Evolutionary conservation across 2,888 invertebrate genomes (phyloP).

Genomic region (Nephrotoma flavescens): DNA sequence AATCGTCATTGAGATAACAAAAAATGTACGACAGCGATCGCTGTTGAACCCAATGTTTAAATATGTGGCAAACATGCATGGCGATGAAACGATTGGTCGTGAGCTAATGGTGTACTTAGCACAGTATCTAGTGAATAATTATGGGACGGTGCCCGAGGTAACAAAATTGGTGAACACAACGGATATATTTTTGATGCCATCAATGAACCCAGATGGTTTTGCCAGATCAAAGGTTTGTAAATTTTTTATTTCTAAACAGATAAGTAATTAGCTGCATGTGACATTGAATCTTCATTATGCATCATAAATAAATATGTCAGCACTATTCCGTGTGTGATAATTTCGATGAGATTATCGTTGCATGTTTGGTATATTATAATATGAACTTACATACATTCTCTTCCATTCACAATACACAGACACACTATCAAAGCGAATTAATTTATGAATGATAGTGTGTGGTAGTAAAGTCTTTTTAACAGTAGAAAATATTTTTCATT

Average conservation of each 20-base stretch:
- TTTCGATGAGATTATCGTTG: not conserved
- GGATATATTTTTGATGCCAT: constrained; percentile 90
- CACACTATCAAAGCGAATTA: not conserved
- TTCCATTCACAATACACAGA: not conserved
- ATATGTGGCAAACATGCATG: constrained; percentile 93
- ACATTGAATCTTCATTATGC: not conserved
- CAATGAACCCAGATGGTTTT: constrained; percentile 95
- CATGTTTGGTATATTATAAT: not conserved
- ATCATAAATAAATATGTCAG: not conserved
- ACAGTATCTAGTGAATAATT: constrained; percentile 66
- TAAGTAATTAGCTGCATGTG: not conserved
- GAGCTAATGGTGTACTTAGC: constrained; percentile 71
- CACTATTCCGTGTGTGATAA: not conserved
- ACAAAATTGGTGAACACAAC: constrained; percentile 68
- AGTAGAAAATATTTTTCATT: not conserved
- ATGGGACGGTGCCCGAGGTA: constrained; percentile 51
- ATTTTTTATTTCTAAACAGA: not conserved
- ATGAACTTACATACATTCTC: not conserved
- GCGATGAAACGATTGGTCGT: constrained; percentile 81
- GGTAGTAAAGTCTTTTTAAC: not conserved
- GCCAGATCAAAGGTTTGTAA: constrained; percentile 53
- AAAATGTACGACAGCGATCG: constrained; percentile 41
- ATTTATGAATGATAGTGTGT: not conserved
- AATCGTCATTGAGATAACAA: constrained; percentile 53
- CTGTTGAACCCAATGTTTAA: constrained; percentile 77